Conservation (phyloP, 1,140 invertebrate genomes). For the Drosophila leontia region DNA sequence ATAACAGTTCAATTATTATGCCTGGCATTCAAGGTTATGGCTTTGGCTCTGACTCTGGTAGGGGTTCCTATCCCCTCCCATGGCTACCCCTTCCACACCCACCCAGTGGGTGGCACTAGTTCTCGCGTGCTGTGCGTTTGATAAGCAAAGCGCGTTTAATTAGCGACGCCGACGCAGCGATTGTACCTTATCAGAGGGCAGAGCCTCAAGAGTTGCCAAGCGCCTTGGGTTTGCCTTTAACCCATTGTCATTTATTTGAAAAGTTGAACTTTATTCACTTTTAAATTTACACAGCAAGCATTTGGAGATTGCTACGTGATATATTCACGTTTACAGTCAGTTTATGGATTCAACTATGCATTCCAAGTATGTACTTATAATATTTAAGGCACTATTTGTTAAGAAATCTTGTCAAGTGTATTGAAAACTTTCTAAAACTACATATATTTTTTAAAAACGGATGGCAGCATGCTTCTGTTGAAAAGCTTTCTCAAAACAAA, state of each 20-base stretch:
- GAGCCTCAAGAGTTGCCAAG: slow-evolving; percentile 54
- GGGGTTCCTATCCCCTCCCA: background rate
- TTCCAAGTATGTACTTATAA: no score
- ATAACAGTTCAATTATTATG: slow-evolving; percentile 17
- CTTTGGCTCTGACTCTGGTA: background rate
- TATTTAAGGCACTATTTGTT: background rate
- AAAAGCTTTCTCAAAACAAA: no score
- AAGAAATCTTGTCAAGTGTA: background rate
- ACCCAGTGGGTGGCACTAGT: slow-evolving; percentile 51
- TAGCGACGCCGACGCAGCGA: slow-evolving; percentile 51
- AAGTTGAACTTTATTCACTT: background rate
- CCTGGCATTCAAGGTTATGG: slow-evolving; percentile 35
- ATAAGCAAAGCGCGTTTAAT: slow-evolving; percentile 77
- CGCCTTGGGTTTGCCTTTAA: slow-evolving; percentile 20
- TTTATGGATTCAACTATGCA: background rate
- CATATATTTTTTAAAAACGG: no score
- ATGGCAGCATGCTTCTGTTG: background rate
- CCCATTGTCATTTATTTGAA: slow-evolving; percentile 5
- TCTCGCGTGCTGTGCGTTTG: slow-evolving; percentile 62
- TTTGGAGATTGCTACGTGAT: background rate
- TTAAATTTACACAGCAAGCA: background rate
- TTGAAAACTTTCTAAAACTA: background rate
- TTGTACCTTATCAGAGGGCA: slow-evolving; percentile 50
- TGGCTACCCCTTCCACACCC: no score
- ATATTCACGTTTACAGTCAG: background rate